Percentiles rank a stretch among this genome's conserved stretches.
These are phyloP conservation scores for Pteropus rufus DNA, from an alignment of 2,797 vertebrate species.

Conservation along the genomic window DNA sequence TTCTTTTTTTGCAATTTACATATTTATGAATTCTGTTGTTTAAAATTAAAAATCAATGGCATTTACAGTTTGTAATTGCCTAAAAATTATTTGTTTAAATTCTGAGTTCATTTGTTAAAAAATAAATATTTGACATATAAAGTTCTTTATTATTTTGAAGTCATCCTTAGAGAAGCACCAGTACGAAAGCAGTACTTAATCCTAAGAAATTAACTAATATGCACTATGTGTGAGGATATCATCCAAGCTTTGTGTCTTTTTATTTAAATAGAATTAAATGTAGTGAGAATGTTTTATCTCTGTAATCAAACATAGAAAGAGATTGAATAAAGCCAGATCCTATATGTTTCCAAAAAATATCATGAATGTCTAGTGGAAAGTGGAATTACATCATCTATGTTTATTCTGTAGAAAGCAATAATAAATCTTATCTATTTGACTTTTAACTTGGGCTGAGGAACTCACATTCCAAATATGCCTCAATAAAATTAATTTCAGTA, in stretches of 20 bases:
- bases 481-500: background rate
- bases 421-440: background rate
- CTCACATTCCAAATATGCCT: background rate
- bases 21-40: background rate
- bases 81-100: constrained; percentile 12
- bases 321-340: background rate
- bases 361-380: background rate
- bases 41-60: background rate
- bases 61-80: background rate
- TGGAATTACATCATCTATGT: background rate
- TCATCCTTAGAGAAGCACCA: background rate
- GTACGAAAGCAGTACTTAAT: background rate
- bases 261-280: constrained; percentile 7
- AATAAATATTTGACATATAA: background rate
- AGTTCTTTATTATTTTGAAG: background rate
- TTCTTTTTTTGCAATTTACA: background rate
- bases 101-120: background rate
- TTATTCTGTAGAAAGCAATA: background rate
- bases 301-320: background rate
- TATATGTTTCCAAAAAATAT: background rate
- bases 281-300: background rate
- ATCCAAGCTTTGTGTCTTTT: background rate
- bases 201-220: background rate
- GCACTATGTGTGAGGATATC: background rate
- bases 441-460: background rate